A percentile compares a stretch with the other conserved stretches of the same genome.
phyloP scores from a whole-genome alignment of 2,888 invertebrate genomes.

The Auanema sp. region DNA sequence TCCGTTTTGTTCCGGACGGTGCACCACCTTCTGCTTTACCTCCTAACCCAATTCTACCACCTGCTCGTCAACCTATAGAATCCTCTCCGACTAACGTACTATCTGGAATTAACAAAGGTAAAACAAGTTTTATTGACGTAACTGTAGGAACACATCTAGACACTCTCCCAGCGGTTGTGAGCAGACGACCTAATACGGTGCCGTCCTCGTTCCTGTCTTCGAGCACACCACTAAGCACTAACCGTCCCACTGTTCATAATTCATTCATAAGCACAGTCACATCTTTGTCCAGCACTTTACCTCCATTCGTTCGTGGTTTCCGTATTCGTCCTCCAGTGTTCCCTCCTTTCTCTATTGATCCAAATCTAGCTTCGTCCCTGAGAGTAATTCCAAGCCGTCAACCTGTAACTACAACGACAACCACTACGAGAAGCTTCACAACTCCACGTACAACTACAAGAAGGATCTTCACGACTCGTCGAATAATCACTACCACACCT shows the following conservation, averaged over 20 bases:
- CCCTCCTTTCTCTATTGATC: background rate
- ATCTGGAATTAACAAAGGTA: no score
- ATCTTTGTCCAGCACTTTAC: no score
- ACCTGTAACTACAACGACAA: background rate
- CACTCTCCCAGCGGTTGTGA: no score
- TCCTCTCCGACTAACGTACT: no score
- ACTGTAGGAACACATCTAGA: no score
- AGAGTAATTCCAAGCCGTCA: background rate
- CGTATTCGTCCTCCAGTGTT: constrained; percentile 1
- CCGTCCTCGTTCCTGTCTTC: no score
- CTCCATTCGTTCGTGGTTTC: constrained; percentile 8
- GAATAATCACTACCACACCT: constrained; percentile 3
- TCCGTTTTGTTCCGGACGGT: background rate
- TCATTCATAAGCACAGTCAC: no score
- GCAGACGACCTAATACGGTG: no score
- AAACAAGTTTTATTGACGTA: no score
- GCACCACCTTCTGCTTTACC: constrained; percentile 3
- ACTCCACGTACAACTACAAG: background rate
- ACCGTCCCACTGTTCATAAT: no score
- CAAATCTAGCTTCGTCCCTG: background rate
- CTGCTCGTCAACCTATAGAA: background rate
- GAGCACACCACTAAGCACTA: no score
- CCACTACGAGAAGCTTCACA: no score
- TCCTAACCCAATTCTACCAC: background rate
- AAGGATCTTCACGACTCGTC: background rate